Evolutionary conservation across 2,888 invertebrate species (phyloP).

Genomic region (Eupithecia dodoneata): DNA sequence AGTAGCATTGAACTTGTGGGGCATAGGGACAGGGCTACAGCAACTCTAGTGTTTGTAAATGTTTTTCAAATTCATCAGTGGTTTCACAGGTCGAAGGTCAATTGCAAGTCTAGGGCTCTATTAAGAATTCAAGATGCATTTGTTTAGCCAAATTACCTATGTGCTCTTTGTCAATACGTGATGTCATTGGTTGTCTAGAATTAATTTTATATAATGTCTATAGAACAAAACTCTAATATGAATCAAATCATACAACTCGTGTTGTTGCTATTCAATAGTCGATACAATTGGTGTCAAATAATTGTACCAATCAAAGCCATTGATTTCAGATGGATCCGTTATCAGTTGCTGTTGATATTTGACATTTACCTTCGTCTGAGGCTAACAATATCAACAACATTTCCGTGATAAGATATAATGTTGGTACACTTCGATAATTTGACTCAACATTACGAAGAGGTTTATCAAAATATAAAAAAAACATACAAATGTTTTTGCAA

Average conservation of each 20-base stretch:
- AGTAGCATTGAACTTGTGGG: constrained; percentile 31
- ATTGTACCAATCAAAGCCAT: neutral
- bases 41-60: neutral
- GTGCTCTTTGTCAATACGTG: too few species aligned
- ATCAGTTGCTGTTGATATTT: neutral
- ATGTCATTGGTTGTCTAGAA: too few species aligned
- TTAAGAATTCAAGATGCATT: too few species aligned
- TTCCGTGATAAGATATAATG: neutral
- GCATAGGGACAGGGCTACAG: neutral
- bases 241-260: neutral
- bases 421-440: neutral
- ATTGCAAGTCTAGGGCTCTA: neutral
- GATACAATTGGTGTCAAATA: neutral
- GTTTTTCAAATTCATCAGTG: neutral
- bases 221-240: too few species aligned
- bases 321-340: neutral
- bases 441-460: neutral
- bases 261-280: neutral
- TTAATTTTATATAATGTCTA: too few species aligned
- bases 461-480: neutral
- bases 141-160: too few species aligned
- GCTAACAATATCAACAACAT: neutral
- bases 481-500: neutral
- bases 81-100: neutral
- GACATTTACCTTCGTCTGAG: neutral